A percentile compares a stretch with the other conserved stretches of the same genome.
Evolutionary conservation across 2,113 vertebrate species (phyloP).

Genomic region (Lophura nycthemera): DNA sequence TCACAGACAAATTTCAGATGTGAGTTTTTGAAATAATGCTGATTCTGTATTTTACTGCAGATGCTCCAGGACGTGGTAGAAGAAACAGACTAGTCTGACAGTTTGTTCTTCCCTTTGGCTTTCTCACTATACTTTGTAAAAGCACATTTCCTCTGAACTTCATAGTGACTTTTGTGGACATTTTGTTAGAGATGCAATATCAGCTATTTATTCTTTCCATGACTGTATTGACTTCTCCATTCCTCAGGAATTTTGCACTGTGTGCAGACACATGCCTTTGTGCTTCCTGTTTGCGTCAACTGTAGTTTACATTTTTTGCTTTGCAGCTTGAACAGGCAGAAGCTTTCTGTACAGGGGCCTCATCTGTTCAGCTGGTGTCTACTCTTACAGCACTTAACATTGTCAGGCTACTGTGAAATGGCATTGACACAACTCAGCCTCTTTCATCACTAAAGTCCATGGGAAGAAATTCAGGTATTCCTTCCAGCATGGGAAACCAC

Average conservation of each 20-base stretch:
- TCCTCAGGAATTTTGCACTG: not conserved
- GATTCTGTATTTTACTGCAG: not conserved
- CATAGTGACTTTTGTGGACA: not conserved
- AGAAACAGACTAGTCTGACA: not conserved
- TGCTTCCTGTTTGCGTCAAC: rapidly evolving
- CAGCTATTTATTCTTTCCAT: not conserved
- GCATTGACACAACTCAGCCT: rapidly evolving
- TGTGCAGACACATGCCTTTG: not conserved
- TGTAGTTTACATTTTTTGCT: rapidly evolving
- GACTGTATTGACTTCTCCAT: not conserved
- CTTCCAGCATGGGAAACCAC: not conserved
- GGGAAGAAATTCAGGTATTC: not conserved
- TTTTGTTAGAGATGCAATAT: not conserved
- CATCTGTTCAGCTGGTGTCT: not conserved
- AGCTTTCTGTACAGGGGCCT: too few species aligned
- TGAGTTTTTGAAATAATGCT: not conserved
- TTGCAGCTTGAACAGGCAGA: not conserved
- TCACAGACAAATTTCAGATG: not conserved
- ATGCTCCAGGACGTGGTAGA: not conserved
- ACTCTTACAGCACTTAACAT: rapidly evolving
- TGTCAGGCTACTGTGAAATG: rapidly evolving
- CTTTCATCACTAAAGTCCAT: too few species aligned
- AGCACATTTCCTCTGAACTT: not conserved
- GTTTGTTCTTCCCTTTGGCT: not conserved
- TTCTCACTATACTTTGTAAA: not conserved